Base-by-base conservation (phyloP, 2,888 invertebrate species). In the Galeruca laticollis region DNA sequence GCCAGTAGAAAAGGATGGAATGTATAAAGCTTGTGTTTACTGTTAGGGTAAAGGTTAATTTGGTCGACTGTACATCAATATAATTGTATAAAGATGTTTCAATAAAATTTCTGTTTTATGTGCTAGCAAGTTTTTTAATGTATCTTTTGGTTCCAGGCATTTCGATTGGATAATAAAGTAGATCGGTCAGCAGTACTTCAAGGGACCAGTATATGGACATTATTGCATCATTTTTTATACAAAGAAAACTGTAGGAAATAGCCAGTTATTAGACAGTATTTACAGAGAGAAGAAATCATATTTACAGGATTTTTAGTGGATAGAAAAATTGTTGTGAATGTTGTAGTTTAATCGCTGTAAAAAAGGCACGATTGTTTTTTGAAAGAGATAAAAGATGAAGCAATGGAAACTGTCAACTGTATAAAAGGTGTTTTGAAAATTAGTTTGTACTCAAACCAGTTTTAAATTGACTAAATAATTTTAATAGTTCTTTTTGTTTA, bases 221-320 rank as follows among this genome's bases (percentile, higher is more conserved):
- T 77, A 75, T 71, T 74, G 69, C 70, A 70, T 71, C 74, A 78
- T 75, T 77, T 77, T 75, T 78, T 74, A 73, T 72, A 75, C 71
- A 74, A 75, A 73, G 75, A 73, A 71, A 65, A 49, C 56, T 31
- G 13, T 37, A 56, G 9, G 21, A 20, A 31, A 6, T 33, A 18
- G 33, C 33, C 26, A 33, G 26, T 52, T 68, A 71, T 43, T 57
- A 64, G 72, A 73, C 76, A 76, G 75, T 76, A 76, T 77, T 75
- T 75, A 68, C n/a, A n/a, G 35, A 35, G n/a, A 2, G 31, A 35
- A 57, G 35, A 35, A 18, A 57, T 8, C 5, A 31, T 57, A 57
- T 18, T 15, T 5, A 52, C 56, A 33, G 6, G 1, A 47, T 6
- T 47, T 47, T 47, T 51, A 35, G 21, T 40, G 15, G 56, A n/a